These are phyloP conservation scores for Oenanthe oenanthe DNA, from an alignment of 2,113 vertebrate species.

Conservation along the genomic window DNA sequence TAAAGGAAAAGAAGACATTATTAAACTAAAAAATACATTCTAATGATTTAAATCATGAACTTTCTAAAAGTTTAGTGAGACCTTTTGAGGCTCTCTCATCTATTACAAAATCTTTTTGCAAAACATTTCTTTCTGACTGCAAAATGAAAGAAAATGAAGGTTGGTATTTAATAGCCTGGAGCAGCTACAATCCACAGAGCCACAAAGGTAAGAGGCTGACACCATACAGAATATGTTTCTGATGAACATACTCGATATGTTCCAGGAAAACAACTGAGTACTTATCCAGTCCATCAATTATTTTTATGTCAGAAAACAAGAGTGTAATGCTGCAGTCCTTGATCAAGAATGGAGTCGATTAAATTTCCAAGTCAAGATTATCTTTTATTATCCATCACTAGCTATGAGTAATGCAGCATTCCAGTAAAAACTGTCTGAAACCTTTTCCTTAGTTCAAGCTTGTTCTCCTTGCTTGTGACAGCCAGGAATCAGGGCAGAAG, in stretches of 20 bases:
- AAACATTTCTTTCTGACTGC: not conserved
- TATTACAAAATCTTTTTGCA: not conserved
- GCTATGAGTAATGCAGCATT: not conserved
- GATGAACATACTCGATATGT: not conserved
- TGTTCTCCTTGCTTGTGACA: not conserved
- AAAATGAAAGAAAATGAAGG: not conserved
- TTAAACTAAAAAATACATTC: not conserved
- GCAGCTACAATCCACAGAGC: not conserved
- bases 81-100: not conserved
- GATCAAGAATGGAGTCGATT: not conserved
- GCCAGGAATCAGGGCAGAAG: not conserved
- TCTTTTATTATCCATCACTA: not conserved
- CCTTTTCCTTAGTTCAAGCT: not conserved
- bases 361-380: not conserved
- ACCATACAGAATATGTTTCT: not conserved
- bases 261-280: not conserved
- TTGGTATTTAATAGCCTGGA: slow-evolving; percentile 22
- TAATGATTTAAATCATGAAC: not conserved
- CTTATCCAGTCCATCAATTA: not conserved
- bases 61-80: not conserved
- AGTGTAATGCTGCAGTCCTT: not conserved
- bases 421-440: not conserved
- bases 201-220: not conserved
- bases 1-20: not conserved
- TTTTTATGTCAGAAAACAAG: not conserved